phyloP scores from a whole-genome alignment of 2,888 invertebrate species.

The Gastrophysa polygoni region DNA sequence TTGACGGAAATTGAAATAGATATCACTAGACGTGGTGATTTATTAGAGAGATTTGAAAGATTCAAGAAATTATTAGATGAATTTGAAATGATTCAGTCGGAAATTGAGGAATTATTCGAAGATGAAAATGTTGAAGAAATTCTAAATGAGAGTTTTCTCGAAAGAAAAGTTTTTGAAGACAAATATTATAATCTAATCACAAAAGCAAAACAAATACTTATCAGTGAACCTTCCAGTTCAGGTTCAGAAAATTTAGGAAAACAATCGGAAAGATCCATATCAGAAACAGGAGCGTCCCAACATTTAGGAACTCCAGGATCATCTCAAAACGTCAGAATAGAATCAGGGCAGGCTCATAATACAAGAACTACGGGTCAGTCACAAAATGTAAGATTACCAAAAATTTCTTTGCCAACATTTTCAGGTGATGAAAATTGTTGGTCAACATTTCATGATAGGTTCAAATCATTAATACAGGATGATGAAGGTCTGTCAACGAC shows the following conservation, averaged over 20 bases:
- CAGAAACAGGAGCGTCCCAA: too few relatives aligned
- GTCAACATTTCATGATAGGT: constrained; percentile 17
- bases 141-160: background rate
- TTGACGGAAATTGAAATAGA: constrained; percentile 5
- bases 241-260: background rate
- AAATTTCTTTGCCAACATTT: constrained; percentile 14
- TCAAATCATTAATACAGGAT: constrained; percentile 13
- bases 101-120: constrained; percentile 2
- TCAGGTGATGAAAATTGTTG: constrained; percentile 8
- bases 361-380: background rate
- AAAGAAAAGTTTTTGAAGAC: constrained; percentile 7
- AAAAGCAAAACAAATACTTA: background rate
- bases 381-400: constrained; percentile 16
- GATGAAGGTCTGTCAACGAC: background rate
- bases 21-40: constrained; percentile 2
- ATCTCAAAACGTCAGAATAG: too few relatives aligned
- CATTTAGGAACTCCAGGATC: too few relatives aligned
- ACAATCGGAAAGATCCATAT: too few relatives aligned
- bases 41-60: constrained; percentile 1
- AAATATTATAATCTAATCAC: constrained; percentile 5
- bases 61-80: too few relatives aligned
- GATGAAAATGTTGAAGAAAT: background rate
- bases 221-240: background rate
- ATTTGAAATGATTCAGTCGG: too few relatives aligned
- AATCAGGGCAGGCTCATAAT: background rate